Base-by-base conservation (phyloP, 2,797 vertebrate genomes). In the Sciaenops ocellatus region DNA sequence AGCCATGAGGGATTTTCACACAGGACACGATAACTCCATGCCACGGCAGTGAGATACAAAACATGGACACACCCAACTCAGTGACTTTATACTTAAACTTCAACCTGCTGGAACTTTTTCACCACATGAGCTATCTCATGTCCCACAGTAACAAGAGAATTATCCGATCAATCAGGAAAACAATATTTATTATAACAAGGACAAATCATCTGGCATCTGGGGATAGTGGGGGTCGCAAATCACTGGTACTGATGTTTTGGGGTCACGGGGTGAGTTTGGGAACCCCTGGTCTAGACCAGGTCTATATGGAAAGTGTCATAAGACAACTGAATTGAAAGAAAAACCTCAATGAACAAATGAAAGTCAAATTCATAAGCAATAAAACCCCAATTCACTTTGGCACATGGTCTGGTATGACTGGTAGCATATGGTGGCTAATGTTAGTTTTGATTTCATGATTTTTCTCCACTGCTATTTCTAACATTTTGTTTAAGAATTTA, bases 1-100 rank as follows among this genome's bases (percentile, higher is more conserved):
- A 85, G 87, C 86, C 74, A 69, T 59, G 44, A 61, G 46, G 66
- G 77, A 48, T 60, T 60, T 69, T 62, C 72, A 89, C 84, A 84
- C 79, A 89, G 87, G 86, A 91, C 77, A 78, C 48, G 6, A 54
- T 61, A 51, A 86, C 77, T 62, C 38, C 22, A 59, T 2, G 5
- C 42, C 38, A 11, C n/a, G 2, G 1, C 55, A 48, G 8, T 22
- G 34, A 59, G 41, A 22, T 47, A 52, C 60, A 46, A 61, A 50
- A 54, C 6, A 28, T n/a, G 65, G 30, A 71, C 42, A 50, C 3
- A n/a, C 1, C 13, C 20, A 66, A 16, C 38, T 51, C 5, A 24
- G 16, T 41, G 34, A 64, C 44, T 59, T 47, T 20, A n/a, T 42
- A n/a, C 48, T 30, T n/a, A 4, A 28, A 51, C 16, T 4, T 52